Conservation (phyloP, 2,888 invertebrate species). For the Allacma fusca region DNA sequence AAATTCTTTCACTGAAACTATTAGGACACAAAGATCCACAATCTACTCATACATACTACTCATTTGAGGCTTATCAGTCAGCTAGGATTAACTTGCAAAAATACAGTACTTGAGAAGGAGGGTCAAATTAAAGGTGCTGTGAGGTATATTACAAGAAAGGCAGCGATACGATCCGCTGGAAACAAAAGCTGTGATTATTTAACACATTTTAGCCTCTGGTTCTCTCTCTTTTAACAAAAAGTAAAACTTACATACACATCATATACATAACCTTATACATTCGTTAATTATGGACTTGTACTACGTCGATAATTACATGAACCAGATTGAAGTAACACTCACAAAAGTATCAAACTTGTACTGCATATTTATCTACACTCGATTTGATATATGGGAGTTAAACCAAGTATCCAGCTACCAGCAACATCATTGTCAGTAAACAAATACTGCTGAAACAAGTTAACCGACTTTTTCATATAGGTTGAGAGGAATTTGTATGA, state of each 20-base stretch:
- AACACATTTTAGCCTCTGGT: neutral
- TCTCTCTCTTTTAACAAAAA: neutral
- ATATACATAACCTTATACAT: neutral
- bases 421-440: neutral
- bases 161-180: neutral
- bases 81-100: neutral
- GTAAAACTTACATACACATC: neutral
- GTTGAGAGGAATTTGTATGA: neutral
- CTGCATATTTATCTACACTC: neutral
- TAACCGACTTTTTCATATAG: slow-evolving; percentile 8
- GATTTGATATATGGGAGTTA: no score
- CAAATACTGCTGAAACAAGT: neutral
- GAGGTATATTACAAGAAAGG: neutral
- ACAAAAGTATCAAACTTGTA: neutral
- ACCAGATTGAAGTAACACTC: neutral
- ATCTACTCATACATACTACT: neutral
- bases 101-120: neutral
- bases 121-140: neutral
- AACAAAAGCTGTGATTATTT: slow-evolving; percentile 12
- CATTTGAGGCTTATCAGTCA: neutral
- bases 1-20: no score
- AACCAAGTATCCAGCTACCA: neutral
- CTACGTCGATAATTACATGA: slow-evolving; percentile 26
- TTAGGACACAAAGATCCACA: no score
- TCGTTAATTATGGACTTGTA: slow-evolving; percentile 30